These are phyloP conservation scores for Hirtodrosophila confusa DNA, from an alignment of 2,888 invertebrate species.

Conservation along the genomic window DNA sequence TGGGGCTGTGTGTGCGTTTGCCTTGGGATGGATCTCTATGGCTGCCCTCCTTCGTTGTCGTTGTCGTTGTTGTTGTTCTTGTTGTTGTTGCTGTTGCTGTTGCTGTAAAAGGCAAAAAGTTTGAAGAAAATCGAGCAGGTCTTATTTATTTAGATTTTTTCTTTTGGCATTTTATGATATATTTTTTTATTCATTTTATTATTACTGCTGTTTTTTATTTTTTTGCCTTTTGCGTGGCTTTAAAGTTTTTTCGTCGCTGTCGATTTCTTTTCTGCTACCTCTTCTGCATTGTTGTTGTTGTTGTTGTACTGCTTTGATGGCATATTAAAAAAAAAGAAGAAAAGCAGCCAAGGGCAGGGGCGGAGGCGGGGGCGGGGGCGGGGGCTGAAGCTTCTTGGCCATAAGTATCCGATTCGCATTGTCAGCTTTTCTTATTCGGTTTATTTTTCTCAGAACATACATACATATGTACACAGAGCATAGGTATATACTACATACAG, in stretches of 20 bases:
- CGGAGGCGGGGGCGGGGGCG: not conserved
- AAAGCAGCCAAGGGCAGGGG: not conserved
- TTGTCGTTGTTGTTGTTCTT: conserved; percentile 7
- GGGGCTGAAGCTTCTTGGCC: conserved; percentile 35
- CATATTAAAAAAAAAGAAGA: conserved; percentile 47
- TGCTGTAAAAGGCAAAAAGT: conserved; percentile 50
- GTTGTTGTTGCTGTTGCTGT: not conserved
- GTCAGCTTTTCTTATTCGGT: conserved; percentile 71
- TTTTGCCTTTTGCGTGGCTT: conserved; percentile 40
- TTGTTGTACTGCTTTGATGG: conserved; percentile 55
- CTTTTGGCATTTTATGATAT: conserved; percentile 55
- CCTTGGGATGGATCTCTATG: conserved; percentile 45
- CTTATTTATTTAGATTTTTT: conserved; percentile 68
- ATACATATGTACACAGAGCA: conserved; percentile 13
- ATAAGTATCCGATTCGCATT: conserved; percentile 79
- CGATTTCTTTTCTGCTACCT: conserved; percentile 61
- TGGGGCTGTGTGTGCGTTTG: conserved; percentile 45
- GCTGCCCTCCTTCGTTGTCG: conserved; percentile 31
- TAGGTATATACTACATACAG: too few relatives aligned
- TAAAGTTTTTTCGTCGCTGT: conserved; percentile 52
- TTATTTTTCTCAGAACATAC: conserved; percentile 28
- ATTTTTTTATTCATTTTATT: conserved; percentile 46
- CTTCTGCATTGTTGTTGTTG: conserved; percentile 44
- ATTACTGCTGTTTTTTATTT: conserved; percentile 32
- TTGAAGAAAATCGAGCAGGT: conserved; percentile 74